Evolutionary conservation across 1,140 invertebrate species (phyloP).

Genomic region (Drosophila punjabiensis): DNA sequence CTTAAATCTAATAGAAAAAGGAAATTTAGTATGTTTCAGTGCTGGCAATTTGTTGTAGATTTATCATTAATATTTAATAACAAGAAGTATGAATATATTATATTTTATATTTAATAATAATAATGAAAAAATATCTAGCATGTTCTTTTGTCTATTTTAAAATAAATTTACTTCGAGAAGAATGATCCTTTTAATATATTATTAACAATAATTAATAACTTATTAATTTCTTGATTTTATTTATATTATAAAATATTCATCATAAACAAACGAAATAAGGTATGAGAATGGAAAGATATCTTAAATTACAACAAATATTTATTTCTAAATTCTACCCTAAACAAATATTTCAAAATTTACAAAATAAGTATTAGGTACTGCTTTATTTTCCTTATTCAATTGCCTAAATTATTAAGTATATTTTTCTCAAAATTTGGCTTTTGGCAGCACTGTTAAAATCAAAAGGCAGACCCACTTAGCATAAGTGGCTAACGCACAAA

Average conservation of each 20-base stretch:
- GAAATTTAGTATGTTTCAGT: neutral
- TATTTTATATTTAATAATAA: too few relatives aligned
- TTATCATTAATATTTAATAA: neutral
- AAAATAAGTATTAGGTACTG: too few relatives aligned
- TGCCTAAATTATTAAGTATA: neutral
- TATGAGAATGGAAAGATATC: neutral
- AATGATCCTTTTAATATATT: neutral
- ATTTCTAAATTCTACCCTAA: neutral
- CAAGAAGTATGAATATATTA: neutral
- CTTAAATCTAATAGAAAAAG: conserved; percentile 14
- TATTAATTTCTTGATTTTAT: neutral
- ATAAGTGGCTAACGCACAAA: conserved; percentile 23
- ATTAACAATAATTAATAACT: neutral
- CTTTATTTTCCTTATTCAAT: neutral
- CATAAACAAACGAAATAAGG: too few relatives aligned
- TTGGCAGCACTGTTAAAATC: conserved; percentile 27
- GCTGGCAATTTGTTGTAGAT: neutral
- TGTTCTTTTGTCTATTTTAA: neutral
- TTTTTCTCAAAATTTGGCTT: neutral
- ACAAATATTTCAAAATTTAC: neutral
- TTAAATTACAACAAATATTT: neutral
- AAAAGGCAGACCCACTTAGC: conserved; percentile 41
- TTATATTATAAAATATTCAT: neutral
- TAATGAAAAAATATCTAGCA: neutral
- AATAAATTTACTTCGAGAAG: neutral